Evolutionary conservation across 2,797 vertebrate species (phyloP).

Genomic region (Harpagifer antarcticus): DNA sequence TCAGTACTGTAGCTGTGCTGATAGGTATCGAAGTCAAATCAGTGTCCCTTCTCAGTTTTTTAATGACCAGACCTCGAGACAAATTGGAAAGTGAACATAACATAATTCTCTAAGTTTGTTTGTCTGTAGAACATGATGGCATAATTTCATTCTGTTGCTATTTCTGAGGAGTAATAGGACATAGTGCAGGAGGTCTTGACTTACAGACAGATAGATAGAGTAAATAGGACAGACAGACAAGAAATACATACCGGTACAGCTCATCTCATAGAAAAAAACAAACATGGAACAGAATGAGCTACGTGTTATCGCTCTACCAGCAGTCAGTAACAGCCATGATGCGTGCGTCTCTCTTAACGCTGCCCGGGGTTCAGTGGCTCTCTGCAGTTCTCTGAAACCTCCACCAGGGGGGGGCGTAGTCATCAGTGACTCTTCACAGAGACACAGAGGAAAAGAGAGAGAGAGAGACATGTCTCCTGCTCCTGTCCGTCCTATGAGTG

Average conservation of each 20-base stretch:
- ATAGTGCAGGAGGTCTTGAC: conserved; percentile 54
- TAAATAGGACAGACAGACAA: conserved; percentile 73
- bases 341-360: conserved; percentile 43
- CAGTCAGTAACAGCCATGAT: conserved; percentile 64
- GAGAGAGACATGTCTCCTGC: conserved; percentile 57
- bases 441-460: conserved; percentile 52
- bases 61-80: conserved; percentile 20
- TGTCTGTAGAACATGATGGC: conserved; percentile 64
- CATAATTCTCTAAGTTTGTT: conserved; percentile 19
- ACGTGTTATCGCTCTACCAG: conserved; percentile 76
- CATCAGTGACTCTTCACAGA: conserved; percentile 58
- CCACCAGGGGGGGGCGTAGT: conserved; percentile 56
- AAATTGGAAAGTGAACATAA: conserved; percentile 15
- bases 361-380: conserved; percentile 46
- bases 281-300: conserved; percentile 82
- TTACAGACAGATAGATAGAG: conserved; percentile 72
- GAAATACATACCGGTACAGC: conserved; percentile 70
- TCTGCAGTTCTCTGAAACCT: conserved; percentile 55
- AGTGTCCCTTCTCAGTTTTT: background rate
- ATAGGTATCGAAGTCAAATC: conserved; percentile 32
- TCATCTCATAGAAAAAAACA: conserved; percentile 76
- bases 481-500: conserved; percentile 53
- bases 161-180: conserved; percentile 63
- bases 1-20: background rate
- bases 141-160: conserved; percentile 56